Base-by-base conservation (phyloP, 2,888 invertebrate species). In the Alviniconcha strummeri region DNA sequence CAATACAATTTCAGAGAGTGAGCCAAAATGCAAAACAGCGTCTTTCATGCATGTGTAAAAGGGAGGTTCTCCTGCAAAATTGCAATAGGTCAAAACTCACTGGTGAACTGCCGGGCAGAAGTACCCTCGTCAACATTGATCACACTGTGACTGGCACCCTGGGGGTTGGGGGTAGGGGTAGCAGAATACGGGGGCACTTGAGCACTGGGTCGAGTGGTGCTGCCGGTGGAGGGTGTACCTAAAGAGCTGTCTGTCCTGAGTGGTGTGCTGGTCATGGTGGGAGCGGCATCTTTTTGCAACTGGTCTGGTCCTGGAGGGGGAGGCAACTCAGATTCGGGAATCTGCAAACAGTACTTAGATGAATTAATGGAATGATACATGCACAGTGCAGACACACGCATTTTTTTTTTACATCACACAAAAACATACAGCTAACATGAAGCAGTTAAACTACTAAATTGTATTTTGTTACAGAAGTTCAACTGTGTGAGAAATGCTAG, bases 121-220 rank as follows among this genome's bases (percentile, higher is more conserved):
- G 91, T 90, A 54, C 92, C 92, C 77, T 87, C 88, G 86, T 92
- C 92, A 19, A 92, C 91, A 88, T 87, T 91, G 75, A 92, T 92
- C 13, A 92, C 90, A 86, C 90, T 91, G 84, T 91, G 90, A 76
- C 81, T 74, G 5, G 52, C 19, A 8, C 85, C 85, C n/a, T 83
- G 80, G 76, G 83, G 74, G 15, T 80, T 60, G 8, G 88, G 85
- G n/a, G 87, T 86, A 1, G 89, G 85, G 7, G 85, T 88, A 79
- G 89, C 84, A n/a, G 87, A 87, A 81, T 89, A 89, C 11, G 89
- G 90, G 36, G 86, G 87, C 11, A 89, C 89, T 81, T 89, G 88
- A 9, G 89, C 88, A 88, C 89, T 89, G 15, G 88, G 87, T 67
- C 88, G 85, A 15, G 85, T 83, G 84, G 84, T 84, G 55, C 85